Conservation (phyloP, 1,140 invertebrate genomes). For the Dinothrombium tinctorium region DNA sequence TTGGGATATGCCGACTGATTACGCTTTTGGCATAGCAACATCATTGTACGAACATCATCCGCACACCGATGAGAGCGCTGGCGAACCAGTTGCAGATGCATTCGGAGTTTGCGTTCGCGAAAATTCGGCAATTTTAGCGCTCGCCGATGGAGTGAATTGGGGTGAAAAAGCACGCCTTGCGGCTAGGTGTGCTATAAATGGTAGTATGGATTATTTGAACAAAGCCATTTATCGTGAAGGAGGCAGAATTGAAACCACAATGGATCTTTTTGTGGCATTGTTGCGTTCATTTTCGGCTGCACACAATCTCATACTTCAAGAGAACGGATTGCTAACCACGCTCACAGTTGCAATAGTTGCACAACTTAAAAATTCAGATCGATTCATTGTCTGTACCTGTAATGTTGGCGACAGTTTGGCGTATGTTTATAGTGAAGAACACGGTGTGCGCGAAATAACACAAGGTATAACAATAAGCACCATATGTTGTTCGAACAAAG, state of each 20-base stretch:
- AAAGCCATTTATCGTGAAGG: conserved; percentile 36
- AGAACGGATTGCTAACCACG: conserved; percentile 63
- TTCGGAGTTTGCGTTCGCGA: conserved; percentile 54
- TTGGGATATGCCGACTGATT: conserved; percentile 37
- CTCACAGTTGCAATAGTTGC: conserved; percentile 44
- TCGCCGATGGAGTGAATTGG: conserved; percentile 87
- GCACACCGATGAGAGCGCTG: conserved; percentile 38
- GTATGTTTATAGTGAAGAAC: conserved; percentile 54
- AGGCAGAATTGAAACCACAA: conserved; percentile 21
- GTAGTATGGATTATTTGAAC: conserved; percentile 60
- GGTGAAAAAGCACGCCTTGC: conserved; percentile 64
- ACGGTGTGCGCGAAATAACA: conserved; percentile 45
- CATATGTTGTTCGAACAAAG: too few species aligned
- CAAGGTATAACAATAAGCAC: too few species aligned
- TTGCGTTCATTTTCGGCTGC: conserved; percentile 62
- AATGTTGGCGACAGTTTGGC: conserved; percentile 75
- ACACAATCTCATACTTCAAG: conserved; percentile 59
- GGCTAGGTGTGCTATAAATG: conserved; percentile 64
- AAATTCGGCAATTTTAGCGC: conserved; percentile 51
- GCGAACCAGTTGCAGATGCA: conserved; percentile 70
- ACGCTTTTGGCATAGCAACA: conserved; percentile 37
- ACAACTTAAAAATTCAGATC: conserved; percentile 29
- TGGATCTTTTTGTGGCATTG: conserved; percentile 50
- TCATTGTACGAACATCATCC: conserved; percentile 57
- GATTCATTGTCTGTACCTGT: conserved; percentile 60